Base-by-base conservation (phyloP, 2,797 vertebrate genomes). In the Periparus ater region DNA sequence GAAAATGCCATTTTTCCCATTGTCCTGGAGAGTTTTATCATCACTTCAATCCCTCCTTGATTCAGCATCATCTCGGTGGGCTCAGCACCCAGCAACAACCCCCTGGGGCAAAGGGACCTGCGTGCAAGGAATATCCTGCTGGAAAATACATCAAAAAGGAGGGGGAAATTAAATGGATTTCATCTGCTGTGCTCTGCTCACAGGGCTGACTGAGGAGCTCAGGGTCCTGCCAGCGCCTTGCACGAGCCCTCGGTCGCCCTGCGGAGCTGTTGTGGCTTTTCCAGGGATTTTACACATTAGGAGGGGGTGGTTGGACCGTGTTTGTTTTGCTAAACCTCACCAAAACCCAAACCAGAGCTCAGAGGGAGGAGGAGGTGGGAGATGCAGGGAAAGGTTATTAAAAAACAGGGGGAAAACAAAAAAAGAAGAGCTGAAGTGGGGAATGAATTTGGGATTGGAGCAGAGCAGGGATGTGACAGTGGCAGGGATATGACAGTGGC, bases 261-360 rank as follows among this genome's bases (percentile, higher is more conserved):
- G 78, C 17, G 57, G 95, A 97, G 96, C 96, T 96, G 94, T 96
- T 96, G 90, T 68, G 89, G 93, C 93, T 97, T 94, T 95, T 96
- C 76, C 66, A 50, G 96, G 88, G 88, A 90, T 96, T 96, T 78
- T 78, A 91, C 95, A 91, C 95, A 82, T 97, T 93, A 93, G 86
- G 95, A 97, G 95, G 95, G 95, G 94, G 86, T 95, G 94, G 94
- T 97, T 97, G 94, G 93, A 89, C 89, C 72, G 47, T 94, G 95
- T 97, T 98, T 97, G 96, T 98, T 98, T 97, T 98, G 95, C 79
- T 96, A 95, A 97, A 97, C 78, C 91, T 97, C 96, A 71, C 87
- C 80, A 77, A 89, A 96, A 91, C 70, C 90, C 94, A 67, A 74
- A 86, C 36, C 34, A 60, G 71, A 68, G 66, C 36, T 96, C 21